Conservation (phyloP, 1,140 invertebrate genomes). For the Zaprionus capensis region DNA sequence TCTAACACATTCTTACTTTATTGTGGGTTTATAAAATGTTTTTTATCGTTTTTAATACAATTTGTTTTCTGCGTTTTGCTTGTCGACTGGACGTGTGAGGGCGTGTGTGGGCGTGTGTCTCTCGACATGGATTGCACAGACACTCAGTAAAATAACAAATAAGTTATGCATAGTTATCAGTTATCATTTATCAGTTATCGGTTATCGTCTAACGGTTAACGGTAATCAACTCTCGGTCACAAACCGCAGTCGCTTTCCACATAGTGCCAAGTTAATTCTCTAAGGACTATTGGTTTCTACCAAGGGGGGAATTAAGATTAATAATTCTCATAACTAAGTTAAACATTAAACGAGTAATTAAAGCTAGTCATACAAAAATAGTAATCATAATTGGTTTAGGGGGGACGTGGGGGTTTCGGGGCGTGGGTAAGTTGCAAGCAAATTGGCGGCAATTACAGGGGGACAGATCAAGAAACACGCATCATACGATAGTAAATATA, state of each 20-base stretch:
- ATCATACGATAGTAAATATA: constrained; percentile 44
- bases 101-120: constrained; percentile 8
- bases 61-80: constrained; percentile 38
- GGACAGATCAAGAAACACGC: constrained; percentile 56
- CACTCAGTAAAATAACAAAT: constrained; percentile 6
- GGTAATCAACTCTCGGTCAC: not conserved
- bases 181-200: constrained; percentile 1
- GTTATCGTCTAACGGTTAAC: not conserved
- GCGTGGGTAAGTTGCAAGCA: constrained; percentile 59
- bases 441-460: constrained; percentile 69
- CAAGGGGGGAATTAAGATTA: constrained; percentile 62
- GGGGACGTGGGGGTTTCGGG: constrained; percentile 6
- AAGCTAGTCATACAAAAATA: constrained; percentile 70
- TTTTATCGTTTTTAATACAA: constrained; percentile 31
- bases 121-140: constrained; percentile 35
- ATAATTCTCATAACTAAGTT: constrained; percentile 80
- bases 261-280: not conserved
- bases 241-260: not conserved
- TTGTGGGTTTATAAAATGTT: constrained; percentile 53
- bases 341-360: constrained; percentile 63
- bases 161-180: constrained; percentile 1
- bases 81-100: constrained; percentile 30
- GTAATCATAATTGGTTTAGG: constrained; percentile 55
- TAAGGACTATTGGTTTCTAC: constrained; percentile 29
- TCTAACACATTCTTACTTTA: constrained; percentile 72